A percentile compares a stretch with the other conserved stretches of the same genome.
These are phyloP conservation scores for Pollachius pollachius DNA, from an alignment of 2,113 vertebrate genomes.

Conservation along the genomic window DNA sequence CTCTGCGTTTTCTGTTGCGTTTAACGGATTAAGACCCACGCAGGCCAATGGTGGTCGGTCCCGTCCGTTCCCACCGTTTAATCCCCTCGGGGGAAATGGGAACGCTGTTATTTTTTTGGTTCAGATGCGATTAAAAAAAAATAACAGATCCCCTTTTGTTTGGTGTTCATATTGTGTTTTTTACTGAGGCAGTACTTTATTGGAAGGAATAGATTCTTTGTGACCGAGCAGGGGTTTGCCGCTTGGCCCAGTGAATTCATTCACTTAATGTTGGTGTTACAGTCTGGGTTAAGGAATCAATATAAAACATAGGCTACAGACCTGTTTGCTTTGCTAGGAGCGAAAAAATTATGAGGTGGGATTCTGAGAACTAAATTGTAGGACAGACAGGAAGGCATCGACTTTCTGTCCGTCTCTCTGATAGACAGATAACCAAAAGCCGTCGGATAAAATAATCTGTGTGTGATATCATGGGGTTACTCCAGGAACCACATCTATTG, in stretches of 20 bases:
- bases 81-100: conserved; percentile 57
- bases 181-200: conserved; percentile 43
- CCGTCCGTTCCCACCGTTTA: conserved; percentile 62
- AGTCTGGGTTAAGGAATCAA: too few species aligned
- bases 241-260: neutral
- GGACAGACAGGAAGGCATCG: neutral
- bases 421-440: neutral
- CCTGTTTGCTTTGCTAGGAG: too few species aligned
- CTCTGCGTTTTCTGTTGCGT: conserved; percentile 43
- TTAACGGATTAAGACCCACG: conserved; percentile 68
- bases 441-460: too few species aligned
- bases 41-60: conserved; percentile 58
- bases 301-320: too few species aligned
- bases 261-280: too few species aligned
- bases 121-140: conserved; percentile 57
- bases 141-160: conserved; percentile 57
- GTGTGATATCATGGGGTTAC: too few species aligned
- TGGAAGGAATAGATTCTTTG: conserved; percentile 41
- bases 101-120: conserved; percentile 35
- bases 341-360: too few species aligned
- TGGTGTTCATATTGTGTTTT: conserved; percentile 52
- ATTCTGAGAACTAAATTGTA: conserved; percentile 24
- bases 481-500: too few species aligned
- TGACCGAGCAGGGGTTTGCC: conserved; percentile 3
- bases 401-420: neutral